Evolutionary conservation across 2,888 invertebrate species (phyloP), one percentile per base, ranked within the genome.

Genomic region (Eubasilissa splendida): DNA sequence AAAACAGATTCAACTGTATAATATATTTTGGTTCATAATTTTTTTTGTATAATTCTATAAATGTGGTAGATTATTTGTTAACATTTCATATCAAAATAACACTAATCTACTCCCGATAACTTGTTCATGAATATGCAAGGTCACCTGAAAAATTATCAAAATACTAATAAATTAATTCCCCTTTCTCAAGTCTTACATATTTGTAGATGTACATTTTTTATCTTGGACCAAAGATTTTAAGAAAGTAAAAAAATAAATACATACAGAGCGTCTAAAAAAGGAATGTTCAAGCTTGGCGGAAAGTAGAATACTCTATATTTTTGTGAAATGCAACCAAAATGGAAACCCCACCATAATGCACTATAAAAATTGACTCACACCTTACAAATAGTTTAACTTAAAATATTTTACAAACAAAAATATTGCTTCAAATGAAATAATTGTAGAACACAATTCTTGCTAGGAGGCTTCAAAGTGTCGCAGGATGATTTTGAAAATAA

Each of bases 21-120:
- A 73, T 73, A 73, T 73, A 73, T 73, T 56, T 73, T 56, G 54
- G 22, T 73, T 22, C 11, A 14, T 71, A 71, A 73, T 33, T 10
- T 33, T 33, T 9, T 65, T 33, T 31, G 33, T n/a, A 58, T 58
- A n/a, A n/a, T n/a, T 58, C 58, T 58, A 42, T 42, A 42, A 42
- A 42, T 33, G 42, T 33, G 63, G 33, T 12, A 1, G 63, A 63
- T 63, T 63, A 33, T 7, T 33, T 63, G 63, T 63, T 63, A 63
- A 63, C 33, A 63, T 33, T 63, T 33, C 11, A 33, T 63, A 63
- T 63, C 12, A 63, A 63, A 63, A 11, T 63, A 63, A 63, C 63
- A 63, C 33, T 33, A 22, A 3, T 11, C 22, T n/a, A 63, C 63
- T 33, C 31, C 63, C 42, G 42, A 42, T 42, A 42, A 42, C 42